Base-by-base conservation (phyloP, 2,113 vertebrate species). In the Sphyrna mokarran region DNA sequence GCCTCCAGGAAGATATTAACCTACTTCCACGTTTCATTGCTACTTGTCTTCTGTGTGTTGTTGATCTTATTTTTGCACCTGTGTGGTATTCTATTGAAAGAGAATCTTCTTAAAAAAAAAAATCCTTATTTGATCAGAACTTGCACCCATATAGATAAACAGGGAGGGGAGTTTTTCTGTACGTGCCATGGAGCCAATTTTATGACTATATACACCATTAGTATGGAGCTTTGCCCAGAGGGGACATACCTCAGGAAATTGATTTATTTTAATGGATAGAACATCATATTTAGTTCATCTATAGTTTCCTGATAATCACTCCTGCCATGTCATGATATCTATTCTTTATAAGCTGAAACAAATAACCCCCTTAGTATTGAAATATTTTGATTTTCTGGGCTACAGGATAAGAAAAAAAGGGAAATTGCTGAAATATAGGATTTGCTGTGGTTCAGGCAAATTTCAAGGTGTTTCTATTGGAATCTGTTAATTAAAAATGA, bases 1-100 rank as follows among this genome's bases (percentile, higher is more conserved):
- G 89, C 89, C 89, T 93, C n/a, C 89, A 93, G 89, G 89, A 66
- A 66, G 89, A 7, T n/a, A 68, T 66, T 93, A 93, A 93, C 89
- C 89, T 93, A 93, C 89, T 93, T 93, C 63, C 63, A 66, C 16
- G 1, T 93, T 93, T 93, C 89, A n/a, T 37, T 22, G 22, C 33
- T 18, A 66, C 89, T 93, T 66, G 61, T 93, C 33, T 66, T 66
- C 61, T 37, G 16, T 37, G n/a, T 37, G 33, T 16, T 66, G 89
- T 63, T 93, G n/a, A 93, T 37, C 63, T 58, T 93, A 93, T 93
- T 93, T 93, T 93, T n/a, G 89, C 14, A 37, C 61, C 80, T 83
- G 63, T 66, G 16, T 37, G 61, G 61, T 14, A 93, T 93, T 93
- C 61, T 68, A 23, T 93, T 93, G 33, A 68, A 54, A 29, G 43